These are phyloP conservation scores for Drosophila saltans DNA, from an alignment of 1,140 invertebrate species.

Conservation along the genomic window DNA sequence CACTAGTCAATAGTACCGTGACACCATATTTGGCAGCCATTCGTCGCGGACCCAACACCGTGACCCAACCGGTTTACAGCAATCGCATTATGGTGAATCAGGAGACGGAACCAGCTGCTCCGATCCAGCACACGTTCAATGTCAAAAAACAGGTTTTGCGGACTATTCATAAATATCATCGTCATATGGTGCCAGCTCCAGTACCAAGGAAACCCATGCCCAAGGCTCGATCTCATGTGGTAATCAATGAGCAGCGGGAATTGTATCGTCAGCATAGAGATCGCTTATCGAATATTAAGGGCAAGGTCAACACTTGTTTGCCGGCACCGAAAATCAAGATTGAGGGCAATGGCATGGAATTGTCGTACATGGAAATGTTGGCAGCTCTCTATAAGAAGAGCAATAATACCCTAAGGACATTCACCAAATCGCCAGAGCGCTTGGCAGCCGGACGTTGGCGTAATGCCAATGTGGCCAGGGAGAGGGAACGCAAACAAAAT, in stretches of 20 bases:
- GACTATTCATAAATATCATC: conserved; percentile 52
- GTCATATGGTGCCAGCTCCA: conserved; percentile 39
- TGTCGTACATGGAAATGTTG: conserved; percentile 73
- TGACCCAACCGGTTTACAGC: conserved; percentile 56
- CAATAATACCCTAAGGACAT: conserved; percentile 67
- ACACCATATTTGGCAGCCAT: conserved; percentile 52
- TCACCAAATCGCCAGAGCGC: conserved; percentile 64
- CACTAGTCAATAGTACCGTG: conserved; percentile 16
- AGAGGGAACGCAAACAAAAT: conserved; percentile 54
- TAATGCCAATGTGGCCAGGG: conserved; percentile 49
- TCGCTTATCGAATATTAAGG: conserved; percentile 63
- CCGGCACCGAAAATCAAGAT: conserved; percentile 60
- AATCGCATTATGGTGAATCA: conserved; percentile 10
- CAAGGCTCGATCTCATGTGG: conserved; percentile 41
- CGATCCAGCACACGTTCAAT: conserved; percentile 55
- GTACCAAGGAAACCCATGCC: not conserved
- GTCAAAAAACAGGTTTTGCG: conserved; percentile 36
- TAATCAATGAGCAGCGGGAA: conserved; percentile 59
- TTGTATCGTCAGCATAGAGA: conserved; percentile 63
- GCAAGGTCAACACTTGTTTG: conserved; percentile 63
- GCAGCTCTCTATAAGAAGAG: conserved; percentile 67
- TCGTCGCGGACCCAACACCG: conserved; percentile 48
- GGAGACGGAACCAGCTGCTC: conserved; percentile 25
- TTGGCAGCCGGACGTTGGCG: conserved; percentile 60
- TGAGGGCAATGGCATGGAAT: conserved; percentile 65